Conservation (phyloP, 2,797 vertebrate species). For the Anguilla obscura region DNA sequence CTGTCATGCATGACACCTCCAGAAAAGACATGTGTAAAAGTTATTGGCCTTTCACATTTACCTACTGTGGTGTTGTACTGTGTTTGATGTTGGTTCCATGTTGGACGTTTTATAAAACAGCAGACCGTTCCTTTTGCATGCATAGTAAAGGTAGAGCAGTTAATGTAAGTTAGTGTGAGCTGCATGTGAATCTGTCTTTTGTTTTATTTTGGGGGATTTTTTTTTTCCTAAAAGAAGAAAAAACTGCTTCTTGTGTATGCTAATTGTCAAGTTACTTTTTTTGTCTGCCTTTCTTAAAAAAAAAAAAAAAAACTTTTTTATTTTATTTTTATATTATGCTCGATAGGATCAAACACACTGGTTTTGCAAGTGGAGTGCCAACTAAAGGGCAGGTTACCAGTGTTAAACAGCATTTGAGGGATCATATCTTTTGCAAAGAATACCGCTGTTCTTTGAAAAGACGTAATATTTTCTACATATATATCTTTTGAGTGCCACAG, state of each 20-base stretch:
- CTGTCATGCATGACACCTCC: conserved; percentile 69
- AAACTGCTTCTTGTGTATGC: conserved; percentile 63
- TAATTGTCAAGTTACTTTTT: conserved; percentile 49
- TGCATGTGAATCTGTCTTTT: conserved; percentile 79
- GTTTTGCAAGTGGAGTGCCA: conserved; percentile 76
- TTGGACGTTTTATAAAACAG: conserved; percentile 69
- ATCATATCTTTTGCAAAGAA: conserved; percentile 62
- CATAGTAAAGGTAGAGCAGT: conserved; percentile 74
- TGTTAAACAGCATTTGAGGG: conserved; percentile 83
- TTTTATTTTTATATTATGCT: conserved; percentile 72
- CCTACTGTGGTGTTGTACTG: conserved; percentile 82
- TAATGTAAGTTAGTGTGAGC: conserved; percentile 78
- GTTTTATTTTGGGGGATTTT: conserved; percentile 56
- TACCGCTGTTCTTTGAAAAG: conserved; percentile 31
- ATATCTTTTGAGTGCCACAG: conserved; percentile 71
- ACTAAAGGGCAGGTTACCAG: conserved; percentile 72
- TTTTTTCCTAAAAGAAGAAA: conserved; percentile 67
- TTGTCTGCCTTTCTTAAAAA: conserved; percentile 64
- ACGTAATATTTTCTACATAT: conserved; percentile 36
- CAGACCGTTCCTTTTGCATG: conserved; percentile 83
- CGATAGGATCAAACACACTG: conserved; percentile 78
- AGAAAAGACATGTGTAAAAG: conserved; percentile 75
- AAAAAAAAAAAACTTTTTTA: conserved; percentile 42
- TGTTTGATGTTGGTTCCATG: conserved; percentile 79
- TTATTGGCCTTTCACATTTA: conserved; percentile 77